These are phyloP conservation scores for Anguilla megastoma DNA, from an alignment of 2,797 vertebrate species.

Conservation along the genomic window DNA sequence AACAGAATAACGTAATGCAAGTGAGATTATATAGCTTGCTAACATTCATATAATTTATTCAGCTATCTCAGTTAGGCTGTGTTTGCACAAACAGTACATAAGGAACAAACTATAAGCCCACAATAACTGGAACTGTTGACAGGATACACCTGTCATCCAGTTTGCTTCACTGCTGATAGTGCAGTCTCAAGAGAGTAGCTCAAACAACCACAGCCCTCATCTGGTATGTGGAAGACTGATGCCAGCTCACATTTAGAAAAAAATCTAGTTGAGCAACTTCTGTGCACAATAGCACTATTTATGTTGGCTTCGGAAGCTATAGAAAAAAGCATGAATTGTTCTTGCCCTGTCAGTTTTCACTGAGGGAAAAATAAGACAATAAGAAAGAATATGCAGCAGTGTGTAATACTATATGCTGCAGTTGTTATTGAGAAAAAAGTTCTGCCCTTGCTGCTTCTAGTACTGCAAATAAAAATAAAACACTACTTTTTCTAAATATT, in stretches of 20 bases:
- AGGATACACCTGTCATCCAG: neutral
- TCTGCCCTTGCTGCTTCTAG: too few relatives aligned
- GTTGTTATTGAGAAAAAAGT: too few relatives aligned
- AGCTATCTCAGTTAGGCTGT: neutral
- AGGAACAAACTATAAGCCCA: neutral
- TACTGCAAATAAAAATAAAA: too few relatives aligned
- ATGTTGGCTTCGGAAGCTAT: neutral
- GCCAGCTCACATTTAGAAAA: neutral
- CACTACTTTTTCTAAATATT: too few relatives aligned
- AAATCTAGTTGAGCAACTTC: neutral
- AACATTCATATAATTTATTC: too few relatives aligned
- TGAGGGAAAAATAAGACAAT: neutral
- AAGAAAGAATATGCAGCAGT: too few relatives aligned
- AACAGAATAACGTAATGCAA: too few relatives aligned
- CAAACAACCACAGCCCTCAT: neutral
- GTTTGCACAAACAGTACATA: neutral
- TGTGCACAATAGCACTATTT: neutral
- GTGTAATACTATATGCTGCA: too few relatives aligned
- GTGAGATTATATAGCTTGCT: too few relatives aligned
- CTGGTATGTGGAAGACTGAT: conserved; percentile 3
- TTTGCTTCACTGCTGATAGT: neutral
- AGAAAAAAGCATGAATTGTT: neutral
- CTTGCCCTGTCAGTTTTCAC: neutral
- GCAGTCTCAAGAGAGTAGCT: neutral
- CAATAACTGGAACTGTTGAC: neutral